Evolutionary conservation across 2,113 vertebrate species (phyloP).

Genomic region (Lipophrys pholis): DNA sequence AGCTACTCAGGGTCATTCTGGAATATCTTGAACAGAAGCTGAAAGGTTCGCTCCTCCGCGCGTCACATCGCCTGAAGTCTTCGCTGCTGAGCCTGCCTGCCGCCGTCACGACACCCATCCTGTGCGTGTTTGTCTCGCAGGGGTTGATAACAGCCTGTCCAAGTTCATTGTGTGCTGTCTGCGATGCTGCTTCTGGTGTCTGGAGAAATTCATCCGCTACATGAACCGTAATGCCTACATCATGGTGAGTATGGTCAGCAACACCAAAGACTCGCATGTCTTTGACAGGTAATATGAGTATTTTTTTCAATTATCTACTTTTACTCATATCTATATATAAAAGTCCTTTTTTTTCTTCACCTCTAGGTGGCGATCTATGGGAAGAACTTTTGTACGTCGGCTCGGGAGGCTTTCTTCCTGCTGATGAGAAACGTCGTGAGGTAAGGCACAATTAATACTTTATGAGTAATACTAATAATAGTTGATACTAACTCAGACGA

Average conservation of each 20-base stretch:
- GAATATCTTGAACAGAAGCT: conserved; percentile 91
- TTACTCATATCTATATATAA: too few relatives aligned
- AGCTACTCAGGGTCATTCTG: conserved; percentile 86
- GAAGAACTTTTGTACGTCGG: conserved; percentile 91
- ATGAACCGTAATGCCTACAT: conserved; percentile 95
- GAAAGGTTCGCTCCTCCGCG: conserved; percentile 80
- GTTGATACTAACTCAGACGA: too few relatives aligned
- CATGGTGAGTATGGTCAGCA: conserved; percentile 85
- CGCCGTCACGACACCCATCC: neutral
- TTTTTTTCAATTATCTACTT: too few relatives aligned
- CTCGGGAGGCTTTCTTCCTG: conserved; percentile 90
- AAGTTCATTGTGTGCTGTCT: conserved; percentile 91
- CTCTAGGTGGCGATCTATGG: conserved; percentile 93
- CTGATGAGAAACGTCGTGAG: conserved; percentile 94
- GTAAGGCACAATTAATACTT: conserved; percentile 69
- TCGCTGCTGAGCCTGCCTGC: too few relatives aligned
- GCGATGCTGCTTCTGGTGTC: conserved; percentile 95
- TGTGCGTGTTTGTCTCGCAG: conserved; percentile 60
- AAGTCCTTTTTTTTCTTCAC: conserved; percentile 27
- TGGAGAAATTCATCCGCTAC: conserved; percentile 91
- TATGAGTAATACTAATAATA: too few relatives aligned
- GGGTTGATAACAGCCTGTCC: conserved; percentile 82
- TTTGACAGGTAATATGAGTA: too few relatives aligned
- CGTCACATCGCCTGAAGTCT: neutral
- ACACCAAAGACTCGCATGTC: too few relatives aligned